Base-by-base conservation (phyloP, 2,888 invertebrate genomes). In the Pyralis farinalis region DNA sequence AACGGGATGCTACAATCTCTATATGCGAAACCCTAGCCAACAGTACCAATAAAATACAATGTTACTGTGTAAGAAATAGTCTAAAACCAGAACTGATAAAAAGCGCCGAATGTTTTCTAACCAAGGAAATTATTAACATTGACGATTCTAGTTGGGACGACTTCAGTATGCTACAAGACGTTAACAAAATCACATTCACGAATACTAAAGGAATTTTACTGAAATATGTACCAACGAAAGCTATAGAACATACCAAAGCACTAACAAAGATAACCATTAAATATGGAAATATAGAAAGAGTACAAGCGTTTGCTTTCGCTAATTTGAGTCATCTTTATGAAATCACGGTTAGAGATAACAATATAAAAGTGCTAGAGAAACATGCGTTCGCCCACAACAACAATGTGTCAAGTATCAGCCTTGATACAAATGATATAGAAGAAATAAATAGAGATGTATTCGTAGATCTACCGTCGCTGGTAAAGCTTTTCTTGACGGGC, bases 391-490 rank as follows among this genome's bases (percentile, higher is more conserved):
- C 93, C 32, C 91, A 94, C 72, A 91, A 94, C 59, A 90, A 86
- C 21, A 90, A 91, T 36, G 73, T 96, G 44, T 90, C 87, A 11
- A 84, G 90, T 16, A 81, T 96, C 42, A 92, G 92, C 54, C 74
- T 96, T 52, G 93, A 94, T 53, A 92, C 93, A 42, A 96, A 96
- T 73, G 88, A 90, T 42, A 92, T 96, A 52, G 84, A 90, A 0
- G 94, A 94, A 70, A 91, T 96, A 46, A 93, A 93, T 63, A 90
- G 94, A 55, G 91, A 93, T 52, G 94, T 94, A 1, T 96, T 96
- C 64, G 86, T 92, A 6, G 92, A 94, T 62, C 69, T 96, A 42
- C 95, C 95, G 0, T 82, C 89, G 3, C 73, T 95, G 45, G 91
- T 92, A 48, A 92, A 93, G 44, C 89, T 98, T 27, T 94, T 91